Evolutionary conservation across 1,140 invertebrate species (phyloP).

Genomic region (Aphaenogaster floridana): DNA sequence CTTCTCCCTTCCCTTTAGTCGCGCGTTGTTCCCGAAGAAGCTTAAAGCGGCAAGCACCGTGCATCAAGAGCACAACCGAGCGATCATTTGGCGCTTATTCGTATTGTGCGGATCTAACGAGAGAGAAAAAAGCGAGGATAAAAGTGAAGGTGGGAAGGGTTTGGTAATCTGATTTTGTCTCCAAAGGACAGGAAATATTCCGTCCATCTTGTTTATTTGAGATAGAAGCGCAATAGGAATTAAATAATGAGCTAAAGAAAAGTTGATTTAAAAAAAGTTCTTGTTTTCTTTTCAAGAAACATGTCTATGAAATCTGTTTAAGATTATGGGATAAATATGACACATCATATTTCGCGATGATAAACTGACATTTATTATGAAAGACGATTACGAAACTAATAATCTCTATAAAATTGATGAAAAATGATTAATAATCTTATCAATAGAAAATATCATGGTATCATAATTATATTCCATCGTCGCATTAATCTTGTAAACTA

Average conservation of each 20-base stretch:
- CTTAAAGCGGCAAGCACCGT: conserved; percentile 49
- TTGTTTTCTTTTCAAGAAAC: not conserved
- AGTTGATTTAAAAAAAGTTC: not conserved
- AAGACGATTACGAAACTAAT: too few species aligned
- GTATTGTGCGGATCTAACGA: conserved; percentile 62
- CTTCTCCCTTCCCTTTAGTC: not conserved
- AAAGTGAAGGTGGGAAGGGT: not conserved
- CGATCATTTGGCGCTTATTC: conserved; percentile 72
- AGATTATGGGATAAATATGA: not conserved
- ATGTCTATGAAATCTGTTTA: not conserved
- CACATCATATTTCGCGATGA: not conserved
- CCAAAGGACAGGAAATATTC: not conserved
- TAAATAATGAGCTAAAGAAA: not conserved
- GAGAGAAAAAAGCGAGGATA: conserved; percentile 18
- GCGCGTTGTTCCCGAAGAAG: not conserved
- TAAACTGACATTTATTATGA: not conserved
- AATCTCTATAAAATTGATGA: not conserved
- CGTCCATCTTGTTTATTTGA: not conserved
- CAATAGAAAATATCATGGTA: too few species aligned
- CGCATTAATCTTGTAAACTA: not conserved
- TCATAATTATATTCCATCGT: too few species aligned
- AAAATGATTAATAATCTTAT: not conserved
- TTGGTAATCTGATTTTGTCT: conserved; percentile 27
- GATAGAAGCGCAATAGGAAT: not conserved
- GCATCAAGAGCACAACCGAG: conserved; percentile 66